These are phyloP conservation scores for Oncorhynchus clarkii DNA, from an alignment of 2,113 vertebrate species.

Conservation along the genomic window DNA sequence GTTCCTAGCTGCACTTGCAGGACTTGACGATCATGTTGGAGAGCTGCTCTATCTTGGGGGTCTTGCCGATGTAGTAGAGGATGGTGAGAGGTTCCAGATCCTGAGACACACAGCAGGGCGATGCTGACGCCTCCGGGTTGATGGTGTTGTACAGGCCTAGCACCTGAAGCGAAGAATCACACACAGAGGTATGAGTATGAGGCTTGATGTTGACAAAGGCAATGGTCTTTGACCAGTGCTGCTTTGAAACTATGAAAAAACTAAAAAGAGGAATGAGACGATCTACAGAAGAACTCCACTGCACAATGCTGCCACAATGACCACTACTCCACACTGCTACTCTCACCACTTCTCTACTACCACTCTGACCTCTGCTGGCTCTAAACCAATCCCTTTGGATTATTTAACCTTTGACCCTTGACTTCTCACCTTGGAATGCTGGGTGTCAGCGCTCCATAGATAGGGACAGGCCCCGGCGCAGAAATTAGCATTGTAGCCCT, in stretches of 20 bases:
- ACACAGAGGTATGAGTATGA: neutral
- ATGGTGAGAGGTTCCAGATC: slow-evolving; percentile 96
- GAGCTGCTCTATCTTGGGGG: slow-evolving; percentile 95
- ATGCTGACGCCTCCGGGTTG: slow-evolving; percentile 95
- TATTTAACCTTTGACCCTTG: neutral
- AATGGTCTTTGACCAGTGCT: too few relatives aligned
- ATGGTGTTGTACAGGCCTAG: slow-evolving; percentile 94
- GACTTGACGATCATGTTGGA: slow-evolving; percentile 99
- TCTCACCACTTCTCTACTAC: too few relatives aligned
- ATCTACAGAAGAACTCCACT: too few relatives aligned
- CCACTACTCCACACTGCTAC: too few relatives aligned
- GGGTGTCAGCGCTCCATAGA: slow-evolving; percentile 79
- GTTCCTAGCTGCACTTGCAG: slow-evolving; percentile 95
- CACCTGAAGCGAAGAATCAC: slow-evolving; percentile 73
- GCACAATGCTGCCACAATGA: too few relatives aligned
- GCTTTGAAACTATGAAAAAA: too few relatives aligned
- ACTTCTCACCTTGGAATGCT: slow-evolving; percentile 71
- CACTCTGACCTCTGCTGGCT: too few relatives aligned
- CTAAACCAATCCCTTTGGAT: too few relatives aligned
- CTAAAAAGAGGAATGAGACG: too few relatives aligned
- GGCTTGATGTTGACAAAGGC: neutral
- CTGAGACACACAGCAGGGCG: slow-evolving; percentile 94
- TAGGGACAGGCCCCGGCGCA: slow-evolving; percentile 79
- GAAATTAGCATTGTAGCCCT: slow-evolving; percentile 78
- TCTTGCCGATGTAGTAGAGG: slow-evolving; percentile 96